Conservation (phyloP, 2,113 vertebrate species). For the Tringa solitaria region DNA sequence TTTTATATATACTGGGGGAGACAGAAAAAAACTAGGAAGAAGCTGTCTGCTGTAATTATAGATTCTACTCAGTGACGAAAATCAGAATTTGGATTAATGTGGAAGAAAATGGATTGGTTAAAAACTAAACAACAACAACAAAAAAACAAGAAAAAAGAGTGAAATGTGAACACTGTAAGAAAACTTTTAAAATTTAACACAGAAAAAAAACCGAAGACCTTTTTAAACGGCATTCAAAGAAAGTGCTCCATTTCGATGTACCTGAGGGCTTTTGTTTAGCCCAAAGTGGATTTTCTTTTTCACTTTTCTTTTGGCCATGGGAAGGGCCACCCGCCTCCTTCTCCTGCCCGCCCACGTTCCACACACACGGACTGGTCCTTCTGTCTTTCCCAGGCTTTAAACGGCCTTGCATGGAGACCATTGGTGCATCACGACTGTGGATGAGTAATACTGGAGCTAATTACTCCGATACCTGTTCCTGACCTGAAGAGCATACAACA, state of each 20-base stretch:
- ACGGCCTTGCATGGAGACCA: too few species aligned
- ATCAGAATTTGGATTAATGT: neutral
- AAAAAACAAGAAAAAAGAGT: neutral
- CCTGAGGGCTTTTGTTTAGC: neutral
- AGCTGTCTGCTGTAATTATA: neutral
- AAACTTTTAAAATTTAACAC: neutral
- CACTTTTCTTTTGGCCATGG: neutral
- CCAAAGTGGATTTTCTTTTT: neutral
- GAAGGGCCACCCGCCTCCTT: neutral
- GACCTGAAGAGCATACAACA: neutral
- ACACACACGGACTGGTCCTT: neutral
- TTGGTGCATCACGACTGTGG: neutral
- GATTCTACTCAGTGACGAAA: neutral
- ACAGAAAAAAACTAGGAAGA: neutral
- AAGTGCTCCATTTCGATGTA: neutral
- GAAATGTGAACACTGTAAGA: neutral
- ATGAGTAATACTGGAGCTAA: neutral
- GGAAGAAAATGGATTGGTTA: neutral
- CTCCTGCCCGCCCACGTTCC: neutral
- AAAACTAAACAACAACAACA: neutral
- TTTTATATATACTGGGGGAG: neutral
- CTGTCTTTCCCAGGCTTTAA: neutral
- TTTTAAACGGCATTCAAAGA: neutral
- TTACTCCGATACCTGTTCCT: neutral
- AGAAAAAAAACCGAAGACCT: rapidly evolving